These are phyloP conservation scores for Notiomystis cincta DNA, from an alignment of 2,113 vertebrate species.

Conservation along the genomic window DNA sequence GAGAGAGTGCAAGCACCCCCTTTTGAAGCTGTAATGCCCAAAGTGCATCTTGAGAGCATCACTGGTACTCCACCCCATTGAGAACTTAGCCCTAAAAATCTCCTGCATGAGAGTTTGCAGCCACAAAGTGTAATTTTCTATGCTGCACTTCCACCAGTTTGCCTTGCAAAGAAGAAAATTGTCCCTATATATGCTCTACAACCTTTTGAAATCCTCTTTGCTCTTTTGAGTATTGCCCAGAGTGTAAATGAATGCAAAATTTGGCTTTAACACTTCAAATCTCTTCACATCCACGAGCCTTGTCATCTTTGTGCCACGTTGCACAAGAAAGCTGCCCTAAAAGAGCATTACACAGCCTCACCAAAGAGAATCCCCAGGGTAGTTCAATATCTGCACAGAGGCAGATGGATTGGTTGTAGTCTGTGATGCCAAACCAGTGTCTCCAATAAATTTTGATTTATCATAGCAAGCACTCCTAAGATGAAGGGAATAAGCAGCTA, in stretches of 20 bases:
- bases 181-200: neutral
- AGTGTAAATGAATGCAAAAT: neutral
- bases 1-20: neutral
- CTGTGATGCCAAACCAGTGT: neutral
- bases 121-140: neutral
- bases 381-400: neutral
- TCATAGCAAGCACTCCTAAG: neutral
- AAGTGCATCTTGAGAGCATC: rapidly evolving
- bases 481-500: neutral
- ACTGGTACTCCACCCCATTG: neutral
- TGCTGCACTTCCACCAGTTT: neutral
- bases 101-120: neutral
- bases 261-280: constrained; percentile 10
- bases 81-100: neutral
- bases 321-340: neutral
- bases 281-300: neutral
- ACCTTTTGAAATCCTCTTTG: constrained; percentile 4
- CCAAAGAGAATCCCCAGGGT: neutral
- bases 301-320: neutral
- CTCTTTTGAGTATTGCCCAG: neutral
- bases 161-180: neutral
- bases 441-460: neutral
- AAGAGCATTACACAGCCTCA: neutral
- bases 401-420: neutral
- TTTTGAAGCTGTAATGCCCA: neutral